Percentiles rank a stretch among this genome's conserved stretches.
Evolutionary conservation across 2,888 invertebrate genomes (phyloP).

Genomic region (Apamea epomidion): DNA sequence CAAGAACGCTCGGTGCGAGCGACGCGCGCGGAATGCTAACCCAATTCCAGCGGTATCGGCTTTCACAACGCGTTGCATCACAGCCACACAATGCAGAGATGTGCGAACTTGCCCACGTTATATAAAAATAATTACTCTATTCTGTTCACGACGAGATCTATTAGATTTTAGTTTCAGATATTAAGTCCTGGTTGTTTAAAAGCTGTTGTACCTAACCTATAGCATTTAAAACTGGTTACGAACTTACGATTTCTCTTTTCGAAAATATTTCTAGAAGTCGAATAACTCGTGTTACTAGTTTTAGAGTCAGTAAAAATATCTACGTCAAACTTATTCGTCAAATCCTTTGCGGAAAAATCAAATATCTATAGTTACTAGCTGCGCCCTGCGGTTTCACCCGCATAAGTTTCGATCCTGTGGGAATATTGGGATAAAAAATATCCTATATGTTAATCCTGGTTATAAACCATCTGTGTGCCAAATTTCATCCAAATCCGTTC

Average conservation of each 20-base stretch:
- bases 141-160: conserved; percentile 32
- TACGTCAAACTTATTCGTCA: not conserved
- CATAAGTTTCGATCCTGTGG: too few relatives aligned
- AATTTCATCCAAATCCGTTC: too few relatives aligned
- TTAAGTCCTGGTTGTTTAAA: conserved; percentile 12
- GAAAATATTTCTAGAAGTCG: conserved; percentile 5
- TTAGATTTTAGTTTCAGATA: conserved; percentile 34
- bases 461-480: too few relatives aligned
- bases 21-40: conserved; percentile 78
- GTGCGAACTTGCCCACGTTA: conserved; percentile 64
- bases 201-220: not conserved
- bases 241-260: conserved; percentile 42
- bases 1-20: conserved; percentile 53
- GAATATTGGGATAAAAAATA: too few relatives aligned
- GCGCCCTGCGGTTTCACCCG: too few relatives aligned
- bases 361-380: not conserved
- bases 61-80: conserved; percentile 87
- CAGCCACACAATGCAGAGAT: conserved; percentile 65
- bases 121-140: conserved; percentile 63
- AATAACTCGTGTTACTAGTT: conserved; percentile 27
- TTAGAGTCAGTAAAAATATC: not conserved
- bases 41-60: conserved; percentile 85
- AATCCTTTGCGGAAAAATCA: not conserved
- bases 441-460: too few relatives aligned
- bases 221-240: not conserved